Base-by-base conservation (phyloP, 1,140 invertebrate species). In the Nebria ingens region DNA sequence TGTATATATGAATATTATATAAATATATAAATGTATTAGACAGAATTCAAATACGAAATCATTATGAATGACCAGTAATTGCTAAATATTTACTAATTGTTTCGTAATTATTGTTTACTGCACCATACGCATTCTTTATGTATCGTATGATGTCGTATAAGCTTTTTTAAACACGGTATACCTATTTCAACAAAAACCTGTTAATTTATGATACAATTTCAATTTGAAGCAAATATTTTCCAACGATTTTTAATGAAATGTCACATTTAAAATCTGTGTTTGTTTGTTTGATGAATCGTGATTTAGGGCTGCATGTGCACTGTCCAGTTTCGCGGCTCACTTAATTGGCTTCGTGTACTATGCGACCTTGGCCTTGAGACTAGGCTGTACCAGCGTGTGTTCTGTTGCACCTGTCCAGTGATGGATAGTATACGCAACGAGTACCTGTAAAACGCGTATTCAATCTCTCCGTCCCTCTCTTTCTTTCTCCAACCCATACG, bases 321-420 rank as follows among this genome's bases (percentile, higher is more conserved):
- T n/a, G n/a, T n/a, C n/a, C n/a, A n/a, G n/a, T n/a, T n/a, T n/a
- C n/a, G n/a, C n/a, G n/a, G n/a, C n/a, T n/a, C n/a, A 34, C 25
- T 34, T 34, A n/a, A 34, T 6, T 34, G 25, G 25, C 6, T 45
- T 9, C 6, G 15, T 45, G 17, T 17, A 29, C 17, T 6, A 45
- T 17, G 9, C 17, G 17, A 17, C 40, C 9, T 45, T 58, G 56
- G 52, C 56, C 56, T 59, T 61, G 60, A 59, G 56, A 60, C 58
- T 59, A 57, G 21, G 56, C 51, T 54, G n/a, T n/a, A n/a, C n/a
- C n/a, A n/a, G n/a, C n/a, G n/a, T n/a, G 57, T 57, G 56, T 62
- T 61, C 60, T 61, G 56, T 62, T 54, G n/a, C 57, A 57, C 61
- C 9, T 45, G 40, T 45, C 17, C 40, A n/a, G n/a, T n/a, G n/a